Base-by-base conservation (phyloP, 2,797 vertebrate genomes). In the Novumbra hubbsi region DNA sequence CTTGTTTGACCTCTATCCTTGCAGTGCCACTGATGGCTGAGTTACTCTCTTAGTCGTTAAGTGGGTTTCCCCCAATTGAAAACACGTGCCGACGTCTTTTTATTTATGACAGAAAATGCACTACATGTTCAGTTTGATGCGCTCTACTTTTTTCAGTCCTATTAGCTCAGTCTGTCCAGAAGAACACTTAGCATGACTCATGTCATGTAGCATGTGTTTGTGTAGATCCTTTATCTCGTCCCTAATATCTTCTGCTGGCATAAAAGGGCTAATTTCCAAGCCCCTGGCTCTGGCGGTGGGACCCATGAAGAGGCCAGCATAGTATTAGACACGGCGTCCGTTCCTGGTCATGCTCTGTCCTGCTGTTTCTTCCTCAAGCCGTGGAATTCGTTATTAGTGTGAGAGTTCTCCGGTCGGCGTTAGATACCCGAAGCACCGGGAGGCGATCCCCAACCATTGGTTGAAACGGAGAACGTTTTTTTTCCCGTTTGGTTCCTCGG, bases 61-160 rank as follows among this genome's bases (percentile, higher is more conserved):
- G 24, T 19, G 32, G 7, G 68, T 73, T 72, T 76, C 49, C 71
- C n/a, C 2, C 32, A 4, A 2, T 28, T 21, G 28, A 65, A 79
- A 62, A 70, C 4, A 24, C 55, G 2, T 24, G 2, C 9, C 50
- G 70, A 67, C 69, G 74, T 32, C 16, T 78, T 69, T 75, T 82
- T 76, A 81, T 88, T 88, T 88, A 82, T 87, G 84, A 87, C 84
- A 77, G 63, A 83, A 38, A 82, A 87, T 91, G 86, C 87, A 88
- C 86, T 68, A 41, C n/a, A 28, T 52, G 73, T 72, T 67, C 38
- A 66, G 55, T 55, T 74, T 24, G 55, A 72, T 70, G 9, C 1
- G 76, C 67, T 65, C 30, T 45, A 64, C 6, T 32, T 64, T 50
- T 38, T 21, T 14, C 48, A 7, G 9, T 52, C 24, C 8, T 14